phyloP scores from a whole-genome alignment of 2,797 vertebrate genomes.

The Odontamblyopus rebecca region DNA sequence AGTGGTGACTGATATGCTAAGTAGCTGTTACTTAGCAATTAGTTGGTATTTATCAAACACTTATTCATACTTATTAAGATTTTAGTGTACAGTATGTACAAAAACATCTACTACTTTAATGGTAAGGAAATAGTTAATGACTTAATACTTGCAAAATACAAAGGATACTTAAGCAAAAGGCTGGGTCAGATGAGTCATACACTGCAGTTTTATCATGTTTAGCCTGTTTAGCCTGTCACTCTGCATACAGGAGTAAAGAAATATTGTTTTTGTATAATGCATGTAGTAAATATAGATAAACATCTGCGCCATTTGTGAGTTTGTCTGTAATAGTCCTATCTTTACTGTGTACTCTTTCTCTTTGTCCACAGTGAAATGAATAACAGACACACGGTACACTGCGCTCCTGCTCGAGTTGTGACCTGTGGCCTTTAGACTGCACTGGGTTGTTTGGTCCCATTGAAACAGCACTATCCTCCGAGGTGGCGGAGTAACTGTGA shows the following conservation, averaged over 20 bases:
- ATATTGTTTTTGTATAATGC: background rate
- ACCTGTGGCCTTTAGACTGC: background rate
- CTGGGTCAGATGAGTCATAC: background rate
- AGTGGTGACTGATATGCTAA: no score
- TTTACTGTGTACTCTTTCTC: background rate
- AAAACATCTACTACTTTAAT: no score
- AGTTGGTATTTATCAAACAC: no score
- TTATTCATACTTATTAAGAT: no score
- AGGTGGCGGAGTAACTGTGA: constrained; percentile 38
- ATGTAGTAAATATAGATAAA: background rate
- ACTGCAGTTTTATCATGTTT: background rate
- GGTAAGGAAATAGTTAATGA: no score
- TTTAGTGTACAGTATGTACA: no score
- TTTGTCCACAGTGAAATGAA: constrained; percentile 1
- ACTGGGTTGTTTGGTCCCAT: background rate
- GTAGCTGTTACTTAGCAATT: no score
- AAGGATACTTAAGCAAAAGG: background rate
- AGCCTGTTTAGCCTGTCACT: background rate
- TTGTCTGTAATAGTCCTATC: background rate
- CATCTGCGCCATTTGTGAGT: constrained; percentile 7
- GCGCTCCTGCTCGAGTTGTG: background rate
- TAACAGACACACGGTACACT: background rate
- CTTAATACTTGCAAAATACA: no score
- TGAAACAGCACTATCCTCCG: constrained; percentile 6
- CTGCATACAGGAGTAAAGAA: background rate